Evolutionary conservation across 2,113 vertebrate genomes (phyloP).

Genomic region (Coturnix japonica): DNA sequence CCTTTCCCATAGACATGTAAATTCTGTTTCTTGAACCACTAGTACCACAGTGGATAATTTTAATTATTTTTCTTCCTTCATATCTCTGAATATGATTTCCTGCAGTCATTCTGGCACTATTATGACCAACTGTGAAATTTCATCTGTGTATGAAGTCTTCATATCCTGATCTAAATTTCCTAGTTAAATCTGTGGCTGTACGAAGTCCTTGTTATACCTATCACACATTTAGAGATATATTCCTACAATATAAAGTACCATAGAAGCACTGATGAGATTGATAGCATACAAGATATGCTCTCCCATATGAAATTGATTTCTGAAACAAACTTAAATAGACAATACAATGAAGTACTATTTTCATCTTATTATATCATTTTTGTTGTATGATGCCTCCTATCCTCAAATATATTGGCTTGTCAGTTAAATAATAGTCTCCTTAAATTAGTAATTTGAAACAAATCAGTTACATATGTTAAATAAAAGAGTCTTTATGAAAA

Average conservation of each 20-base stretch:
- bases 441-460: slow-evolving; percentile 10
- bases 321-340: background rate
- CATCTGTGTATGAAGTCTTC: background rate
- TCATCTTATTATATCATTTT: background rate
- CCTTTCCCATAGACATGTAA: background rate
- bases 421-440: slow-evolving; percentile 43
- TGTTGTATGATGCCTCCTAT: background rate
- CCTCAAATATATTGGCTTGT: background rate
- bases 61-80: background rate
- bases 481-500: background rate
- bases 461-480: slow-evolving; percentile 20
- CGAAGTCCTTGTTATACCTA: background rate
- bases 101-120: background rate
- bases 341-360: background rate
- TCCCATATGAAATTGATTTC: background rate
- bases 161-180: background rate
- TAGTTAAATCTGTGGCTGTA: background rate
- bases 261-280: background rate
- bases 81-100: background rate
- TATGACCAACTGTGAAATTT: background rate
- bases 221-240: background rate
- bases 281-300: background rate
- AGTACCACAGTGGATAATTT: fast-evolving
- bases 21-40: background rate
- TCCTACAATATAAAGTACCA: background rate